Evolutionary conservation across 37 sponge, comb jelly and placozoan species (phyloP).

Genomic region (Diacarnus erythraeanus): DNA sequence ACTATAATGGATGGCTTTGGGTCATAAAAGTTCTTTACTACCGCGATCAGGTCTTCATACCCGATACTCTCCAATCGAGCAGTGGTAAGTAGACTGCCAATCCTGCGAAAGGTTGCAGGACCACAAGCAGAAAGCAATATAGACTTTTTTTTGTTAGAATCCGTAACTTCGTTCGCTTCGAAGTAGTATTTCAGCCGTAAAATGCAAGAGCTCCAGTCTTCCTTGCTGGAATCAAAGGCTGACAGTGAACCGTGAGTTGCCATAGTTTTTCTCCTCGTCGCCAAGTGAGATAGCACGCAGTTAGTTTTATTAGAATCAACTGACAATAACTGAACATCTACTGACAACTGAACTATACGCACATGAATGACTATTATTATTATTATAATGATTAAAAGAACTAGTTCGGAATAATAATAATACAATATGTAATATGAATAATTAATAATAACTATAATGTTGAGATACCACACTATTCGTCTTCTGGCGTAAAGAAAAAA

Average conservation of each 20-base stretch:
- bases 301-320: too few relatives aligned
- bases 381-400: too few relatives aligned
- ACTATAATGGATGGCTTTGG: conserved; percentile 29
- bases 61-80: background rate
- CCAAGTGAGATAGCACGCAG: too few relatives aligned
- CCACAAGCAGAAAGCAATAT: conserved; percentile 38
- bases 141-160: conserved; percentile 17
- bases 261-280: background rate
- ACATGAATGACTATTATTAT: too few relatives aligned
- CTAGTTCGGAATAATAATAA: too few relatives aligned
- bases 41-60: background rate
- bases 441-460: too few relatives aligned
- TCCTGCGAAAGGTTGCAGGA: background rate
- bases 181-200: background rate
- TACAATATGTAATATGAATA: too few relatives aligned
- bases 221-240: background rate
- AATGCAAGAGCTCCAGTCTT: background rate
- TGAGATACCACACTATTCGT: too few relatives aligned
- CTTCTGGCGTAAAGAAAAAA: too few relatives aligned
- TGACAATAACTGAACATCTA: too few relatives aligned
- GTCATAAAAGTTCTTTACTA: conserved; percentile 15
- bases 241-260: background rate
- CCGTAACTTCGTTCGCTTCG: background rate
- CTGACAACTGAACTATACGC: too few relatives aligned
- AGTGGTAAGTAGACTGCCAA: conserved; percentile 7